Percentiles rank a stretch among this genome's conserved stretches.
Evolutionary conservation across 1,140 invertebrate genomes (phyloP).

Genomic region (Leptopilina clavipes): DNA sequence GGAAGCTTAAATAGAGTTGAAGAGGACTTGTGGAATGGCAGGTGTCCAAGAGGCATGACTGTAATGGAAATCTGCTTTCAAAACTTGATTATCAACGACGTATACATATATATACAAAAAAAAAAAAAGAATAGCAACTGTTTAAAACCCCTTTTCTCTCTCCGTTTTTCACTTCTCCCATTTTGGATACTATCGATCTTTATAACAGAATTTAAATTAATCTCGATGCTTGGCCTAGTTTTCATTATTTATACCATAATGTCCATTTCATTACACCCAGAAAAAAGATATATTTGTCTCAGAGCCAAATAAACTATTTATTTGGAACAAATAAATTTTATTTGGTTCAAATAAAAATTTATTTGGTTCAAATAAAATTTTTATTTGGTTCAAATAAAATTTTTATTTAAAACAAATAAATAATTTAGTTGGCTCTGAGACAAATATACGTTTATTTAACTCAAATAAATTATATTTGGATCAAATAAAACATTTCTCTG

Average conservation of each 20-base stretch:
- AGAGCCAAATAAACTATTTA: too few species aligned
- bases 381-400: too few species aligned
- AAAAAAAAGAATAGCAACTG: not conserved
- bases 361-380: too few species aligned
- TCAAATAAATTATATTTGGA: too few species aligned
- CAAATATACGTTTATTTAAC: too few species aligned
- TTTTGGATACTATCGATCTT: not conserved
- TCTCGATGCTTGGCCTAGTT: not conserved
- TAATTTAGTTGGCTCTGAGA: too few species aligned
- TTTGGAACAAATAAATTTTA: too few species aligned
- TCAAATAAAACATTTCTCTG: too few species aligned
- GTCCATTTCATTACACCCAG: too few species aligned
- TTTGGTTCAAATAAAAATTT: too few species aligned
- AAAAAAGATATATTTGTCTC: too few species aligned
- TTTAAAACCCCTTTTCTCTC: not conserved
- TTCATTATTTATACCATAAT: not conserved
- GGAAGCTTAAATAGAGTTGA: conserved; percentile 16
- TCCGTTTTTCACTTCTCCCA: not conserved
- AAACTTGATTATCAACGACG: conserved; percentile 14
- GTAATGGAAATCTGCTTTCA: conserved; percentile 30
- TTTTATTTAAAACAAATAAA: too few species aligned
- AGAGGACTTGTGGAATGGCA: conserved; percentile 21
- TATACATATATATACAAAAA: not conserved
- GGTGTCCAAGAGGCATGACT: conserved; percentile 29
- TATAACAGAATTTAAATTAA: conserved; percentile 16